Percentiles rank a stretch among this genome's conserved stretches.
These are phyloP conservation scores for Trematomus loennbergii DNA, from an alignment of 2,113 vertebrate genomes.

Conservation along the genomic window DNA sequence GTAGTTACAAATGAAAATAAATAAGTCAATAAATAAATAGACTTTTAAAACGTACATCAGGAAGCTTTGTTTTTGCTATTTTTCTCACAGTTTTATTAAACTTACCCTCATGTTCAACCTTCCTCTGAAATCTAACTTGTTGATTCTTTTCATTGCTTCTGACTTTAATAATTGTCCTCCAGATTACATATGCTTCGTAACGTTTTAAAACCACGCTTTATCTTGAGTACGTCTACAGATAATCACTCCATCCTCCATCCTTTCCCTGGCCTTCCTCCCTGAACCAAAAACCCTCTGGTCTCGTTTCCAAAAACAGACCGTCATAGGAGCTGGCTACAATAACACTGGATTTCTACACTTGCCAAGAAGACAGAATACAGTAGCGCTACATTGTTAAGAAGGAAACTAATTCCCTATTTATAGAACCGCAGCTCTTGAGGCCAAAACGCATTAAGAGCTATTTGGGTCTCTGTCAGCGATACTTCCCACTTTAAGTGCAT, in stretches of 20 bases:
- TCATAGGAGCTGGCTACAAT: conserved; percentile 70
- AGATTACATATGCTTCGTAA: conserved; percentile 28
- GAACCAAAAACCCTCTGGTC: conserved; percentile 54
- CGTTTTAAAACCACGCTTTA: conserved; percentile 14
- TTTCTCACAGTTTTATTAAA: no score
- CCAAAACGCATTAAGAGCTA: conserved; percentile 42
- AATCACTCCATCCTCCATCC: conserved; percentile 65
- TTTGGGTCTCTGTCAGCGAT: conserved; percentile 2
- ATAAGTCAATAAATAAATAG: conserved; percentile 78
- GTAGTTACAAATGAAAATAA: conserved; percentile 74
- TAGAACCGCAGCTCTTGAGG: conserved; percentile 21
- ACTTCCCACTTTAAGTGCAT: background rate
- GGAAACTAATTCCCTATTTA: conserved; percentile 31
- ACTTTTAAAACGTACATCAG: conserved; percentile 39
- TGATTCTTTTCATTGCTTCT: conserved; percentile 14
- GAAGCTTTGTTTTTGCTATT: conserved; percentile 52
- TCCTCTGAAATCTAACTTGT: background rate
- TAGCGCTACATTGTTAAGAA: conserved; percentile 53
- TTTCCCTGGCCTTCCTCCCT: background rate
- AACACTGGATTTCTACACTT: conserved; percentile 57
- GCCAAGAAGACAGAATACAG: conserved; percentile 44
- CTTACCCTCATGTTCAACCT: background rate
- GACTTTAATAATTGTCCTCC: conserved; percentile 16
- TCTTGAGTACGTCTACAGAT: conserved; percentile 8
- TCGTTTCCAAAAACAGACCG: conserved; percentile 47